phyloP scores from a whole-genome alignment of 1,140 invertebrate species.

The Orussus abietinus region DNA sequence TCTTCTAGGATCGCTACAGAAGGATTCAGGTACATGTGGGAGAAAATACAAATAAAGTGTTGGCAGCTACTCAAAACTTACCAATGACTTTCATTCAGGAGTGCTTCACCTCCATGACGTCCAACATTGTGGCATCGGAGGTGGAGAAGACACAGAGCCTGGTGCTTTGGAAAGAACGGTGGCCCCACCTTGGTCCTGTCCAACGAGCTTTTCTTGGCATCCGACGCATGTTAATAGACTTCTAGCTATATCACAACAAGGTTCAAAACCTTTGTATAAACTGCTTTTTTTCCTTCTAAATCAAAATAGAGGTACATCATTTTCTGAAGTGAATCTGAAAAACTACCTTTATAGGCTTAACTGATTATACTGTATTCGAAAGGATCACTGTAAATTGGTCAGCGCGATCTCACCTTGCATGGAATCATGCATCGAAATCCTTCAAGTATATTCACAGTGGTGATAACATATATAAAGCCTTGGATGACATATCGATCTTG shows the following conservation, averaged over 20 bases:
- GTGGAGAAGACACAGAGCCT: slow-evolving; percentile 67
- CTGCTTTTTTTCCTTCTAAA: slow-evolving; percentile 6
- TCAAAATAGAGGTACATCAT: neutral
- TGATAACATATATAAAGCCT: slow-evolving; percentile 54
- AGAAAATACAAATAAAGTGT: neutral
- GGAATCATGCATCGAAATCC: slow-evolving; percentile 69
- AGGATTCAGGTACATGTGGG: slow-evolving; percentile 59
- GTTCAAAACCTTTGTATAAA: slow-evolving; percentile 30
- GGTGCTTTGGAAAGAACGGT: slow-evolving; percentile 71
- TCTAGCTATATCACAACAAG: slow-evolving; percentile 63
- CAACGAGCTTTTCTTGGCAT: slow-evolving; percentile 80
- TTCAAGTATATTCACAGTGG: slow-evolving; percentile 60
- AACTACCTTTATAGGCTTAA: slow-evolving; percentile 53
- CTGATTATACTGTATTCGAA: slow-evolving; percentile 74
- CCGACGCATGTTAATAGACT: slow-evolving; percentile 72
- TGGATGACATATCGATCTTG: slow-evolving; percentile 69
- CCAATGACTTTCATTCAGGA: slow-evolving; percentile 19
- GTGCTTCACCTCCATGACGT: slow-evolving; percentile 75
- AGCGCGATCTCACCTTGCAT: slow-evolving; percentile 64
- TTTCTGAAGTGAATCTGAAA: slow-evolving; percentile 4
- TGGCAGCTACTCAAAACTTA: slow-evolving; percentile 3
- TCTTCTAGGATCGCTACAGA: slow-evolving; percentile 69
- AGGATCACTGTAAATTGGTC: slow-evolving; percentile 79
- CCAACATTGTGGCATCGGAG: slow-evolving; percentile 65
- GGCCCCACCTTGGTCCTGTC: slow-evolving; percentile 52